Evolutionary conservation across 2,797 vertebrate species (phyloP), one percentile per base, ranked within the genome.

Genomic region (Sciaenops ocellatus): DNA sequence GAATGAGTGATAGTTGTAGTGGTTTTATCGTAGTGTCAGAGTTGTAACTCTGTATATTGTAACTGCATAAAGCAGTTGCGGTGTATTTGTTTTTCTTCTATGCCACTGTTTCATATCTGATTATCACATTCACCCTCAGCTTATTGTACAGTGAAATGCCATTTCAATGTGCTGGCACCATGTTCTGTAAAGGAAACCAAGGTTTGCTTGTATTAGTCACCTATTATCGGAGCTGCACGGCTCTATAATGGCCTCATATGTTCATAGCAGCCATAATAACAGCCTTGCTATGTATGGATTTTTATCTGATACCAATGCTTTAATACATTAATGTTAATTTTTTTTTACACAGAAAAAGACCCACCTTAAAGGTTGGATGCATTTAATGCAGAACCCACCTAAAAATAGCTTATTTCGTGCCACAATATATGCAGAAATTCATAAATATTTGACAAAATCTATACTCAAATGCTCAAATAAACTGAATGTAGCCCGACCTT

Each of bases 1-100:
- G 64, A 89, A 87, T 88, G 85, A 86, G 20, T 65, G 47, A 72
- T 38, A 38, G 34, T 8, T 38, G 34, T 38, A 38, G 34, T 38
- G 34, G 34, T 34, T 34, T 34, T 34, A 34, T 34, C 34, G 1
- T 8, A 34, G 34, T 38, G 34, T 38, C 8, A 38, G 34, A 38
- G 8, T 9, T 38, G 34, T 38, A 38, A 38, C 34, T 38, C 34
- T 17, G n/a, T 28, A 2, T 30, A 30, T 75, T 60, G 28, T 57
- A 42, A 22, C 26, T 50, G 20, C 50, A 22, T 54, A 3, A 38
- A 47, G 18, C 20, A 2, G 1, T 42, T 65, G 34, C 22, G 17
- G 30, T 69, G 28, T 30, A 9, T 46, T 42, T 17, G 61, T 18
- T 46, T 24, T 51, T 38, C 1, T 26, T 60, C 8, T 16, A 51